A percentile compares a stretch with the other conserved stretches of the same genome.
These are phyloP conservation scores for Syngnathus acus DNA, from an alignment of 2,797 vertebrate species.

Conservation along the genomic window DNA sequence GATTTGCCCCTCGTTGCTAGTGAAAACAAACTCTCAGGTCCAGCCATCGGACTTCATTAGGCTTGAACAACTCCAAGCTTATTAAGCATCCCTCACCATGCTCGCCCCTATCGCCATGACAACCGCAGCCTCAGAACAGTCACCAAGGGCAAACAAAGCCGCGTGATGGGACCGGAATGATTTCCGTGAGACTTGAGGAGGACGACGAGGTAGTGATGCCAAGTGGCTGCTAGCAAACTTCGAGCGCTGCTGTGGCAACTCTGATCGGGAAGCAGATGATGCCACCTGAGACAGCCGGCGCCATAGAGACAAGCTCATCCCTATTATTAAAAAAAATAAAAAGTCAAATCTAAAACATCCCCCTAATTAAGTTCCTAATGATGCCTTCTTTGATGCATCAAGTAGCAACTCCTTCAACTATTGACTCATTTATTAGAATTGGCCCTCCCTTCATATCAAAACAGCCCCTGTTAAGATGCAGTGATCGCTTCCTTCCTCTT, in stretches of 20 bases:
- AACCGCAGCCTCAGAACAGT: conserved; percentile 11
- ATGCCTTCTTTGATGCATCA: conserved; percentile 4
- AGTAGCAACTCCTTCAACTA: conserved; percentile 33
- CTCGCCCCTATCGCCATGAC: conserved; percentile 31
- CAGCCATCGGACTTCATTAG: conserved; percentile 14
- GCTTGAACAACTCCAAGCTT: conserved; percentile 35
- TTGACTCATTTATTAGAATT: conserved; percentile 30
- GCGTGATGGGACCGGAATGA: conserved; percentile 31
- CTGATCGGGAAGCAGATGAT: conserved; percentile 54
- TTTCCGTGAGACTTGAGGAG: conserved; percentile 13
- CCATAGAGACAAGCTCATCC: conserved; percentile 46
- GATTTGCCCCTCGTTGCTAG: background rate
- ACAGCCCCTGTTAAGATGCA: conserved; percentile 35
- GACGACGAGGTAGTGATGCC: conserved; percentile 4
- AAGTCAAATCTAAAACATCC: background rate
- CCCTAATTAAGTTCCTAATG: no score
- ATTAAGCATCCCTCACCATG: conserved; percentile 43
- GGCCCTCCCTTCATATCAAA: conserved; percentile 23
- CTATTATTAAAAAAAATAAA: background rate
- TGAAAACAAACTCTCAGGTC: conserved; percentile 15
- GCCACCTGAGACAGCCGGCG: conserved; percentile 57
- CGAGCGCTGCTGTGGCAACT: conserved; percentile 61
- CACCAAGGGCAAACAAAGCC: conserved; percentile 28
- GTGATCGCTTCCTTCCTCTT: conserved; percentile 60
- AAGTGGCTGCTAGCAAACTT: conserved; percentile 40